Base-by-base conservation (phyloP, 1,140 invertebrate species). In the Bactericera cockerelli region DNA sequence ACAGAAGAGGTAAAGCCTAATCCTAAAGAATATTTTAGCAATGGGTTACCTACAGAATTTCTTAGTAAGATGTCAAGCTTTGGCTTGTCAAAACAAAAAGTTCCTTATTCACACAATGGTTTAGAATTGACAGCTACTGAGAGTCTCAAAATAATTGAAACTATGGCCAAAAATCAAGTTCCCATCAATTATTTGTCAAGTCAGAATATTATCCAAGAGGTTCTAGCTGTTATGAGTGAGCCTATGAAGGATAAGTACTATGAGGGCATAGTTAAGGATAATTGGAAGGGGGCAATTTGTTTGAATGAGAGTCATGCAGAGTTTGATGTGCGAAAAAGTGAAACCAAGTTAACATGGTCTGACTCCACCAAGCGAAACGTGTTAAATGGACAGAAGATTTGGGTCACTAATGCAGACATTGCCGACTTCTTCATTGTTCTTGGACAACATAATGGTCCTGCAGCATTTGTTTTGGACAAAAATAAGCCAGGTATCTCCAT, bases 381-480 rank as follows among this genome's bases (percentile, higher is more conserved):
- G 59, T 14, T 64, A 10, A 63, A 54, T 57, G 63, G 63, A 19
- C 38, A 56, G 13, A 64, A 64, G 54, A 49, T 57, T 26, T 64
- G 63, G 63, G 61, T 64, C 26, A 53, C 59, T 16, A 62, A 64
- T 57, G 61, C 58, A 6, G 33, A 55, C 26, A 61, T 28, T 42
- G 59, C 61, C 26, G 61, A 64, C 54, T 42, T 61, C 16, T 64
- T 63, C 53, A 56, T 63, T 16, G 61, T 64, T 2, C 26, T 63
- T 13, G 63, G 56, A 16, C 38, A 39, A 62, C 16, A 24, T 39
- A 24, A 57, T 6, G 2, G 56, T 24, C 19, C 36, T 19, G 56
- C 8, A 19, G 14, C 33, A 3, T 59, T 62, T 60, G 39, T 62
- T 26, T 19, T 62, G 13, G 61, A 62, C 16, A 62, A 62, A 62